Base-by-base conservation (phyloP, 1,140 invertebrate species). In the Neodiprion fabricii region DNA sequence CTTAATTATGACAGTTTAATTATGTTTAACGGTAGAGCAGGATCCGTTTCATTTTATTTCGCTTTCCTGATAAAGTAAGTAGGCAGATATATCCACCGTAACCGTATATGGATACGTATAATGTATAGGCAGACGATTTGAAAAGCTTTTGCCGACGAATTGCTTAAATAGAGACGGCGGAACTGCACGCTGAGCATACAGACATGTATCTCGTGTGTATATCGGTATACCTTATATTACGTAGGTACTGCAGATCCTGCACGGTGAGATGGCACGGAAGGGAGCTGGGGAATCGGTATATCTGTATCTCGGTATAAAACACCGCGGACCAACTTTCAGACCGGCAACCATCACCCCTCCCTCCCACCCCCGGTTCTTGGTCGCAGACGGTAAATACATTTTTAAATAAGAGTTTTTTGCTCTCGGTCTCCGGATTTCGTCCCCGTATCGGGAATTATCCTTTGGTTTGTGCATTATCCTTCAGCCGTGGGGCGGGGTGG, bases 351-450 rank as follows among this genome's bases (percentile, higher is more conserved):
- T 61, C 53, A 61, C 53, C 53, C 53, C 53, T 61, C 28, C 28
- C 28, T 40, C 28, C 28, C 28, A 40, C 2, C 5, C 53, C 53
- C 53, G 53, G 53, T 7, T 61, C 53, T 61, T 61, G 53, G 53
- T 61, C 53, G 53, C 53, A 61, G 82, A 85, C 82, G 82, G 84
- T 84, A 87, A 87, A 87, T 88, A 88, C 82, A 88, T 88, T 88
- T 88, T 87, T 87, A 88, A 87, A 88, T 87, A 87, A 87, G 84
- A 86, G 84, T 84, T 85, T 85, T 85, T 86, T 85, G 82, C 83
- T 79, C 78, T 67, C 74, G 76, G 76, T 81, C 78, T 81, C 79
- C 74, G 83, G 82, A 84, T 86, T 86, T 83, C 79, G 83, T 87
- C 81, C 85, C 77, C 82, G 85, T 86, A 86, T 87, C 84, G 84